These are phyloP conservation scores for Aphidius colemani DNA, from an alignment of 2,888 invertebrate genomes.

Conservation along the genomic window DNA sequence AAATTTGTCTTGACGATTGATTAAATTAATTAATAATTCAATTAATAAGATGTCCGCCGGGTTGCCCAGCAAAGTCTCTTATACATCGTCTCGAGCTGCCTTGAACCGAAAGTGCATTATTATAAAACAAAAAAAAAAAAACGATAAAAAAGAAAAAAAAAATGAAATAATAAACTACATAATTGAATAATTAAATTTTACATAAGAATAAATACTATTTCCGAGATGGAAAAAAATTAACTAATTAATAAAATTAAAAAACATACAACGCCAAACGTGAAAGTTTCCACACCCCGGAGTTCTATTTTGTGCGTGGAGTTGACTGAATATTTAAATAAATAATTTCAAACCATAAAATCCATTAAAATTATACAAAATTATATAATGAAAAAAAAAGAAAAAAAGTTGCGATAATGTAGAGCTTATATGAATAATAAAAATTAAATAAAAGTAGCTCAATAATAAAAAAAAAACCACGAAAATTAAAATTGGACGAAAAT, in stretches of 20 bases:
- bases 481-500: conserved; percentile 27
- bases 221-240: conserved; percentile 33
- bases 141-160: conserved; percentile 22
- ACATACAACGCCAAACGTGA: conserved; percentile 26
- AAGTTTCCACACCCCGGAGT: conserved; percentile 22
- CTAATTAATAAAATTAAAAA: conserved; percentile 13
- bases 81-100: conserved; percentile 58
- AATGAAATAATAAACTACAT: conserved; percentile 28
- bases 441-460: conserved; percentile 23
- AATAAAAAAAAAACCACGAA: background rate
- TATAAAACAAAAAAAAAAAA: conserved; percentile 36
- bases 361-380: conserved; percentile 23
- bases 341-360: conserved; percentile 18
- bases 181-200: conserved; percentile 39
- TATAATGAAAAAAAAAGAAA: conserved; percentile 22
- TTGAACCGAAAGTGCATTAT: conserved; percentile 60
- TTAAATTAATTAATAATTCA: conserved; percentile 27
- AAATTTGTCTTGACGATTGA: background rate
- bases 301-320: conserved; percentile 31
- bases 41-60: conserved; percentile 33
- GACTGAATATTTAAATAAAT: conserved; percentile 32
- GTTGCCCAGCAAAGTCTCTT: conserved; percentile 48
- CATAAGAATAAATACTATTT: conserved; percentile 31
- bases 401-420: conserved; percentile 33
- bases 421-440: conserved; percentile 31